Conservation (phyloP, 2,797 vertebrate species). For the Serranus cabrilla region DNA sequence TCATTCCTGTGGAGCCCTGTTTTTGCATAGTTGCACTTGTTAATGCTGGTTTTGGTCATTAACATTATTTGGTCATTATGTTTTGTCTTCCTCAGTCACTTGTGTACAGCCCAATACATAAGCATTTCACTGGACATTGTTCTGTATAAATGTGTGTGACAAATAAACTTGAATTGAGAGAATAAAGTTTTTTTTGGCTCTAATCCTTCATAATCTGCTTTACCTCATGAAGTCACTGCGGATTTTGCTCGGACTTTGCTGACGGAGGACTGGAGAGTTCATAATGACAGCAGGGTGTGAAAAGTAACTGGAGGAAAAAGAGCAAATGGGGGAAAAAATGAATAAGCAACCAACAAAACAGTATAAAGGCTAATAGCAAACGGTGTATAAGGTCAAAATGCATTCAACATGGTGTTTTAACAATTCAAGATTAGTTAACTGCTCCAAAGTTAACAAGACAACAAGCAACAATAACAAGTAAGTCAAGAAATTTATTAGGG, state of each 20-base stretch:
- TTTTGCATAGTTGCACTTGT: too few relatives aligned
- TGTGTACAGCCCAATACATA: too few relatives aligned
- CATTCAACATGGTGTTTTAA: background rate
- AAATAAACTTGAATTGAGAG: too few relatives aligned
- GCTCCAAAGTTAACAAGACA: background rate
- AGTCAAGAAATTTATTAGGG: too few relatives aligned
- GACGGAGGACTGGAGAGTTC: conserved; percentile 75
- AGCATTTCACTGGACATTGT: too few relatives aligned
- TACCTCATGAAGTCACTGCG: conserved; percentile 67
- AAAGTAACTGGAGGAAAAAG: conserved; percentile 21
- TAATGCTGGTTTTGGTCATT: too few relatives aligned
- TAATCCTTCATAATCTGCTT: background rate
- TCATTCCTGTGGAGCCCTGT: background rate
- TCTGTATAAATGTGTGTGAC: too few relatives aligned
- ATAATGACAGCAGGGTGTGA: conserved; percentile 57
- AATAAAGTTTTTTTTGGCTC: background rate
- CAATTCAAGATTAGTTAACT: too few relatives aligned
- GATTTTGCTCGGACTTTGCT: conserved; percentile 76
- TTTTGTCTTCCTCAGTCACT: too few relatives aligned
- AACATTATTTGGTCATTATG: too few relatives aligned
- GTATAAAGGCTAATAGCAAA: background rate
- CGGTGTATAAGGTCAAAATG: background rate
- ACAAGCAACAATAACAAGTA: too few relatives aligned
- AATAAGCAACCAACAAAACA: conserved; percentile 19
- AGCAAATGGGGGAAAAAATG: conserved; percentile 1